Evolutionary conservation across 1,140 invertebrate genomes (phyloP).

Genomic region (Trypoxylus dichotomus): DNA sequence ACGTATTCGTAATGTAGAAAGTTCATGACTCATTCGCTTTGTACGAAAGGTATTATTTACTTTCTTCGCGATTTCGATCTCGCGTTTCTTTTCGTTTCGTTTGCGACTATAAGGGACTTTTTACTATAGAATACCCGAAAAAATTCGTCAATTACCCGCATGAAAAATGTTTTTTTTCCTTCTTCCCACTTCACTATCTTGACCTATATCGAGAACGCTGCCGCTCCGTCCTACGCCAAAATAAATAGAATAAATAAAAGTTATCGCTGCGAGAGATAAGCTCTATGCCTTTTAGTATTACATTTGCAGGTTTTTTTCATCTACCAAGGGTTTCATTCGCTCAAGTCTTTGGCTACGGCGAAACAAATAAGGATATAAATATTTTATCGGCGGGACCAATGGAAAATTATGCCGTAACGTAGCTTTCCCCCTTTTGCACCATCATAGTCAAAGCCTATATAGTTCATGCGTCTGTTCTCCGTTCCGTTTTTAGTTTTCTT

Average conservation of each 20-base stretch:
- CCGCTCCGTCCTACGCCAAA: neutral
- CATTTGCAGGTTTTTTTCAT: neutral
- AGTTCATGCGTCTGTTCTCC: neutral
- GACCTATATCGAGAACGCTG: neutral
- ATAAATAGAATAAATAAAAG: neutral
- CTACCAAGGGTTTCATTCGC: neutral
- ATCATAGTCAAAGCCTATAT: neutral
- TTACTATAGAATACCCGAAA: neutral
- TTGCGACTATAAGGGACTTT: no score
- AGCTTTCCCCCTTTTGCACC: neutral
- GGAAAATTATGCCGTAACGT: neutral
- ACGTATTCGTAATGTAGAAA: neutral
- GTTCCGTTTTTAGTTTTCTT: constrained; percentile 7
- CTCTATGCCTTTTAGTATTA: neutral
- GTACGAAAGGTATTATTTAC: neutral
- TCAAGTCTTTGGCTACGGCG: neutral
- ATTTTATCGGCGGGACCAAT: neutral
- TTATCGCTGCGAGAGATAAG: neutral
- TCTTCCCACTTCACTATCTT: neutral
- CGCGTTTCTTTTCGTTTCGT: neutral
- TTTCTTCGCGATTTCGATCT: neutral
- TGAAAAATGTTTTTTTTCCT: neutral
- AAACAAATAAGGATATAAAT: constrained; percentile 4
- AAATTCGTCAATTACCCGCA: constrained; percentile 1
- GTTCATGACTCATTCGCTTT: neutral